phyloP scores from a whole-genome alignment of 2,888 invertebrate genomes.

The Anoplius nigerrimus region DNA sequence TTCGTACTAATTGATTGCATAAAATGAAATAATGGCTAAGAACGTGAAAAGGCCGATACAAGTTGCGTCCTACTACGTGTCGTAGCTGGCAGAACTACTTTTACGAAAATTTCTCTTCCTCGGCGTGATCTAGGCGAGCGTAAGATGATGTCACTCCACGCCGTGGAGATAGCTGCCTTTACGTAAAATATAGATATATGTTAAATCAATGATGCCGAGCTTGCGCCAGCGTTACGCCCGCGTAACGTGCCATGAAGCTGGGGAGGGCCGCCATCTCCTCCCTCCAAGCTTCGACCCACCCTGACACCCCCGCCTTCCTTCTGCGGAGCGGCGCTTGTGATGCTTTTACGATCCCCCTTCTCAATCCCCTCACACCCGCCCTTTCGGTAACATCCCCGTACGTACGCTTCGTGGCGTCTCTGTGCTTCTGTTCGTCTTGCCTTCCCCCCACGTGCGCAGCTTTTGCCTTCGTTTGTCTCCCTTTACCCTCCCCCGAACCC shows the following conservation, averaged over 20 bases:
- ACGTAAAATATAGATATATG: slow-evolving; percentile 19
- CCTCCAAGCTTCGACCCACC: slow-evolving; percentile 2
- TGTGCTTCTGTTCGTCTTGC: slow-evolving; percentile 11
- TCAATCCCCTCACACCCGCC: slow-evolving; percentile 14
- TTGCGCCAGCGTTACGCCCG: slow-evolving; percentile 65
- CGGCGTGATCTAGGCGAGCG: neutral
- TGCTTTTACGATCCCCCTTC: slow-evolving; percentile 22
- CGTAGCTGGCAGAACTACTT: too few species aligned
- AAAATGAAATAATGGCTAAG: too few species aligned
- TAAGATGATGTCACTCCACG: slow-evolving; percentile 36
- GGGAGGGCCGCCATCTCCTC: slow-evolving; percentile 66
- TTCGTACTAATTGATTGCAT: too few species aligned
- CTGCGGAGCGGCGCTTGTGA: slow-evolving; percentile 12
- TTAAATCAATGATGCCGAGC: slow-evolving; percentile 74
- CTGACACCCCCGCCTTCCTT: slow-evolving; percentile 51
- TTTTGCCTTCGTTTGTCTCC: neutral
- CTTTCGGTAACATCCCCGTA: neutral
- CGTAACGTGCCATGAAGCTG: slow-evolving; percentile 67
- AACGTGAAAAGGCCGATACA: too few species aligned
- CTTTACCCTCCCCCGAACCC: neutral
- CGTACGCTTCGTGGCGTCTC: neutral
- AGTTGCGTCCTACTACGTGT: too few species aligned
- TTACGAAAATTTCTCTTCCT: too few species aligned
- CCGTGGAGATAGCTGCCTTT: slow-evolving; percentile 24
- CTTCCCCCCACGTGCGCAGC: neutral